Percentiles rank a stretch among this genome's conserved stretches.
These are phyloP conservation scores for Oreochromis niloticus DNA, from an alignment of 2,113 vertebrate genomes.

Conservation along the genomic window DNA sequence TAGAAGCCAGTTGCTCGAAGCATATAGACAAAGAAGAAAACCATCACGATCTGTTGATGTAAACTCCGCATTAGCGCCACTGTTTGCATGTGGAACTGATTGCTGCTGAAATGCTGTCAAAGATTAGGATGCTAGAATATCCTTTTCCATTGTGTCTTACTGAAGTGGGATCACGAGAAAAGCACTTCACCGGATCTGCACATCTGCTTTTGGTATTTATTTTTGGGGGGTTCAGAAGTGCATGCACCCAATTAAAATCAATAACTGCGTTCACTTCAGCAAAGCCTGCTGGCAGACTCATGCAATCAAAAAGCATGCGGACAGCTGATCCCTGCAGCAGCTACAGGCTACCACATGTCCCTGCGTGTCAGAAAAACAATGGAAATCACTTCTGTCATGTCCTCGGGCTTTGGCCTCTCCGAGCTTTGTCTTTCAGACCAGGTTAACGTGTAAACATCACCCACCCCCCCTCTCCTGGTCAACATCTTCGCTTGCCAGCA, in stretches of 20 bases:
- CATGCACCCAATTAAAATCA: conserved; percentile 13
- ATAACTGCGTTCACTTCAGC: conserved; percentile 9
- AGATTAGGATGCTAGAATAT: not conserved
- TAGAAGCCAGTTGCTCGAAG: not conserved
- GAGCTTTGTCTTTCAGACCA: conserved; percentile 18
- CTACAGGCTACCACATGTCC: conserved; percentile 10
- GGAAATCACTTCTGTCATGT: conserved; percentile 5
- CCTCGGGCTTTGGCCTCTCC: conserved; percentile 12
- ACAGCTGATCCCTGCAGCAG: not conserved
- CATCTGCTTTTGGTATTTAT: conserved; percentile 27
- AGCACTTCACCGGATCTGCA: not conserved
- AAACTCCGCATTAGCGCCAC: not conserved
- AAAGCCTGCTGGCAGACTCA: not conserved
- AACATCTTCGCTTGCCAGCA: conserved; percentile 7
- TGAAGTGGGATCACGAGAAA: not conserved
- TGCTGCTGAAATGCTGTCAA: conserved; percentile 2
- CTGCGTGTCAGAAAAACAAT: conserved; percentile 13
- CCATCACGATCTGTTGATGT: conserved; percentile 4
- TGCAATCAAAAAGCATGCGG: not conserved
- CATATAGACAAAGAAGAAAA: not conserved
- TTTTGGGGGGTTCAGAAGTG: not conserved
- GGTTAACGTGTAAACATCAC: not conserved
- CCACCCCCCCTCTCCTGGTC: not conserved
- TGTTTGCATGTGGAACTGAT: conserved; percentile 29
- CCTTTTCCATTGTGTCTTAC: not conserved